These are phyloP conservation scores for Passerina amoena DNA, from an alignment of 2,113 vertebrate genomes.

Conservation along the genomic window DNA sequence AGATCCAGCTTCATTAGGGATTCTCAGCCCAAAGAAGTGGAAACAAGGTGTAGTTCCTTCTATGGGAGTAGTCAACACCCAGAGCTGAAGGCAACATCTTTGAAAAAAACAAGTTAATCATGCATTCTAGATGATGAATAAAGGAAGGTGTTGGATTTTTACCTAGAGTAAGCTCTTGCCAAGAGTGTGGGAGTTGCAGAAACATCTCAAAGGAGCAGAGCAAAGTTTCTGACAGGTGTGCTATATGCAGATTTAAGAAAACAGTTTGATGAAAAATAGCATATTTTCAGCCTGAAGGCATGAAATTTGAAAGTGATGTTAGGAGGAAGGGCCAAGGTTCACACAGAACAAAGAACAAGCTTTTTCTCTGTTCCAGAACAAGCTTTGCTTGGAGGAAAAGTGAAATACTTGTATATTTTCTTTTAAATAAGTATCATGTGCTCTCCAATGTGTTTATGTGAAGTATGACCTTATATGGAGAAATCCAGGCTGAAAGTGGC, in stretches of 20 bases:
- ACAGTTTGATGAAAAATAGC: neutral
- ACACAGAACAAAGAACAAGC: neutral
- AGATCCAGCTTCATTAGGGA: neutral
- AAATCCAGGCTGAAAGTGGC: neutral
- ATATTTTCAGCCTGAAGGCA: conserved; percentile 11
- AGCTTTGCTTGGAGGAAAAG: neutral
- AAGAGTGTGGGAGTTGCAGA: neutral
- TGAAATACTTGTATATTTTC: neutral
- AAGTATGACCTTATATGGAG: neutral
- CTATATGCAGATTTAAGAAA: neutral
- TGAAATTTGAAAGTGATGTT: neutral
- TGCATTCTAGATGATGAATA: neutral
- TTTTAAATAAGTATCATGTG: neutral
- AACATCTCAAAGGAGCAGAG: neutral
- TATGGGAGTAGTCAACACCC: neutral
- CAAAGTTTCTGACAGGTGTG: neutral
- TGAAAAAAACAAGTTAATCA: neutral
- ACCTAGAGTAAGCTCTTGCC: neutral
- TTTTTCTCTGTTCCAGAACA: conserved; percentile 17
- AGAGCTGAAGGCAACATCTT: neutral
- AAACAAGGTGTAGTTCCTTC: neutral
- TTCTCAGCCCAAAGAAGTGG: neutral
- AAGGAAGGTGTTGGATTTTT: neutral
- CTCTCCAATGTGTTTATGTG: neutral
- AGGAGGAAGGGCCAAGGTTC: neutral